Percentiles rank a stretch among this genome's conserved stretches.
phyloP scores from a whole-genome alignment of 2,113 vertebrate genomes.

The Cyprinodon brontotheroides region DNA sequence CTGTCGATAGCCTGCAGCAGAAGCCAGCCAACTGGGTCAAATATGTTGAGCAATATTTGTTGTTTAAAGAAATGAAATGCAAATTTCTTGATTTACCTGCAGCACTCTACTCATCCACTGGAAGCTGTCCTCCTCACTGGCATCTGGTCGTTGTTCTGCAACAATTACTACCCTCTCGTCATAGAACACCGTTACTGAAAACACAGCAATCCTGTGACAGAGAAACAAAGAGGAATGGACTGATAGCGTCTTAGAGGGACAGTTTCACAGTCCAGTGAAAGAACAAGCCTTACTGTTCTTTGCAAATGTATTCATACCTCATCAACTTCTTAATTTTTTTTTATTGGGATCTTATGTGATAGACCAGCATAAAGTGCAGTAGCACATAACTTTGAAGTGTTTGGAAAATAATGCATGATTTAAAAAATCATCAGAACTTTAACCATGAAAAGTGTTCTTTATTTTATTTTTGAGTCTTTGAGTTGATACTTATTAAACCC shows the following conservation, averaged over 20 bases:
- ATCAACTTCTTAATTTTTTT: neutral
- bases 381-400: neutral
- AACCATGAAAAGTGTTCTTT: too few relatives aligned
- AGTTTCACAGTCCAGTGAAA: neutral
- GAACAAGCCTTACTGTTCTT: neutral
- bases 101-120: constrained; percentile 99
- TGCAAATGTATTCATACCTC: neutral
- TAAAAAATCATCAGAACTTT: too few relatives aligned
- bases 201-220: constrained; percentile 90
- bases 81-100: constrained; percentile 81
- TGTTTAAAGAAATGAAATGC: neutral
- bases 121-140: constrained; percentile 96
- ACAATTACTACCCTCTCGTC: constrained; percentile 97
- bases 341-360: neutral
- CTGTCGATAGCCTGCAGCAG: constrained; percentile 91
- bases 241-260: neutral
- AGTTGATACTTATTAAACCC: too few relatives aligned
- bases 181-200: constrained; percentile 95
- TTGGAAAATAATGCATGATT: too few relatives aligned
- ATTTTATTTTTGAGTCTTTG: too few relatives aligned
- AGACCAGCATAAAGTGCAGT: neutral
- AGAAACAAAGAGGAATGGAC: constrained; percentile 14
- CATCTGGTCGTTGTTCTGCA: constrained; percentile 94
- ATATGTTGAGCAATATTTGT: neutral
- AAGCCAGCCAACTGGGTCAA: neutral